Conservation (phyloP, 2,797 vertebrate genomes). For the Gobio occitaniae region DNA sequence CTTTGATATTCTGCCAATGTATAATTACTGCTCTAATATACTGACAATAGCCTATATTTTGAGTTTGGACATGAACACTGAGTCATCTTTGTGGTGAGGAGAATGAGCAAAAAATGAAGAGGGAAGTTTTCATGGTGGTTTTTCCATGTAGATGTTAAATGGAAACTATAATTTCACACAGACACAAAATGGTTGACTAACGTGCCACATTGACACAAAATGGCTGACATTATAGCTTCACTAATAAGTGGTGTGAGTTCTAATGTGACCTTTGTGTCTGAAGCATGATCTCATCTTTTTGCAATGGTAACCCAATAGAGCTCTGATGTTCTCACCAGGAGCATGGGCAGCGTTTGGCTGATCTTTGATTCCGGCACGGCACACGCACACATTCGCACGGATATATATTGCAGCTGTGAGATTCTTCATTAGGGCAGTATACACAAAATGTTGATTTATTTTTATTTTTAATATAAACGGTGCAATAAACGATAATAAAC, state of each 20-base stretch:
- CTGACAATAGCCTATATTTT: slow-evolving; percentile 21
- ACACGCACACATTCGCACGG: neutral
- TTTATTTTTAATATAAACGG: neutral
- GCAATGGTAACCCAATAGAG: slow-evolving; percentile 21
- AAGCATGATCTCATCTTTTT: slow-evolving; percentile 28
- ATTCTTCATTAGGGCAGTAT: neutral
- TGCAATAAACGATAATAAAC: neutral
- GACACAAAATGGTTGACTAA: slow-evolving; percentile 34
- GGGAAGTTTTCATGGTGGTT: slow-evolving; percentile 22
- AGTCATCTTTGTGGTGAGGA: slow-evolving; percentile 43
- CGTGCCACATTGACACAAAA: slow-evolving; percentile 36
- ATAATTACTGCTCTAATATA: slow-evolving; percentile 7
- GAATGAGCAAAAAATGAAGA: neutral
- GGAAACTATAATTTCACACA: slow-evolving; percentile 21
- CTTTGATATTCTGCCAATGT: neutral
- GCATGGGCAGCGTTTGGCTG: neutral
- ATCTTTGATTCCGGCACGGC: neutral
- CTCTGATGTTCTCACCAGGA: neutral
- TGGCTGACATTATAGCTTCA: slow-evolving; percentile 16
- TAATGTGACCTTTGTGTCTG: slow-evolving; percentile 23
- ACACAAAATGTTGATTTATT: neutral
- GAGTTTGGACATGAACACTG: slow-evolving; percentile 20
- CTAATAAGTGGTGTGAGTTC: slow-evolving; percentile 31
- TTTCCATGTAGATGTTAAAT: slow-evolving; percentile 31
- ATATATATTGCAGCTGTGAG: slow-evolving; percentile 59